phyloP scores from a whole-genome alignment of 2,888 invertebrate species.

The Nymphalis urticae region DNA sequence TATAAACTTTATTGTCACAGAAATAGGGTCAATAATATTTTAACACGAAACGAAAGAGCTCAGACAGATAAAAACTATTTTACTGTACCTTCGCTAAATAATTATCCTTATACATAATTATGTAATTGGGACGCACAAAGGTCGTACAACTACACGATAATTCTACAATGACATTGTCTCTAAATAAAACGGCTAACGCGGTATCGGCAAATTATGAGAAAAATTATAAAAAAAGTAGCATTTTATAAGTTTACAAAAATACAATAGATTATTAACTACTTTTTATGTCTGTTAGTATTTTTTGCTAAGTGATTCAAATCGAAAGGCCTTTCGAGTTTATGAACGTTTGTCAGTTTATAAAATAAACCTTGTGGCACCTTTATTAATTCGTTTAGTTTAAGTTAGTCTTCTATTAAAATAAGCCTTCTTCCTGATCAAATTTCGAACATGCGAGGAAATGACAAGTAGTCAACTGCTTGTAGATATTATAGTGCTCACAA shows the following conservation, averaged over 20 bases:
- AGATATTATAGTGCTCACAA: too few species aligned
- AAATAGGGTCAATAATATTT: background rate
- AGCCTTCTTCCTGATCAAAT: too few species aligned
- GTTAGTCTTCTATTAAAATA: too few species aligned
- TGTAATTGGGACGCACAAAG: constrained; percentile 31
- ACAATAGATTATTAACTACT: too few species aligned
- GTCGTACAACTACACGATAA: constrained; percentile 23
- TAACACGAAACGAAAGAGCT: background rate
- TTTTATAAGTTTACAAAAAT: background rate
- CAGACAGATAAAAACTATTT: background rate
- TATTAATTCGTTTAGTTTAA: too few species aligned
- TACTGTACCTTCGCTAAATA: constrained; percentile 25
- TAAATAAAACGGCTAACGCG: background rate
- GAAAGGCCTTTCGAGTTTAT: too few species aligned
- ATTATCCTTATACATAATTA: constrained; percentile 37
- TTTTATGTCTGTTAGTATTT: too few species aligned
- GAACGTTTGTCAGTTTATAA: too few species aligned
- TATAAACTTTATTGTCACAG: background rate
- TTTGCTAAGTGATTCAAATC: too few species aligned
- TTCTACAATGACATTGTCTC: constrained; percentile 13
- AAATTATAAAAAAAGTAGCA: background rate
- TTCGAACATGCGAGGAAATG: too few species aligned
- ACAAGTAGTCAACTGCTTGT: too few species aligned
- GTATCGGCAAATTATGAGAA: constrained; percentile 9
- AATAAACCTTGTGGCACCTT: too few species aligned